Evolutionary conservation across 2,888 invertebrate genomes (phyloP).

Genomic region (Cheilosia vulpina): DNA sequence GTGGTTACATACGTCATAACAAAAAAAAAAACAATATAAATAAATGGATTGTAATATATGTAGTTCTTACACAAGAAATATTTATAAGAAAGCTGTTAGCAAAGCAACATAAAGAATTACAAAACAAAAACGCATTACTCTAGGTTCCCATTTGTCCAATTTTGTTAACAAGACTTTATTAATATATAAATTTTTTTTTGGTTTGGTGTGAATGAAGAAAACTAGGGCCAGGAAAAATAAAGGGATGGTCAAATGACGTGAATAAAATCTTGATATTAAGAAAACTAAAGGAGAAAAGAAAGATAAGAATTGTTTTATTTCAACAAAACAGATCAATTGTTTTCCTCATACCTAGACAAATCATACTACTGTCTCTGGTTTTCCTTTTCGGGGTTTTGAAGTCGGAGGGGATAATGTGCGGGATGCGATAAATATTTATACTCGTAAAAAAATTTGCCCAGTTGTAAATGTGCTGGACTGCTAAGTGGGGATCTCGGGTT

Average conservation of each 20-base stretch:
- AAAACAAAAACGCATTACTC: constrained; percentile 35
- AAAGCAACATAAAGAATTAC: constrained; percentile 50
- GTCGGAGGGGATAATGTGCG: no score
- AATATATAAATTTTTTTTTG: constrained; percentile 34
- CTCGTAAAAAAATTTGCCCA: no score
- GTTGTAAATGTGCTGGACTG: no score
- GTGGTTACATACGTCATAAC: constrained; percentile 24
- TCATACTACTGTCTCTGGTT: no score
- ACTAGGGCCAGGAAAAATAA: constrained; percentile 42
- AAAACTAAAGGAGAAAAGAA: constrained; percentile 71
- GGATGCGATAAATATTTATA: no score
- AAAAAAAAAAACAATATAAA: constrained; percentile 10
- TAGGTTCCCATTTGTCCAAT: constrained; percentile 51
- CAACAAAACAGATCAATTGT: not conserved
- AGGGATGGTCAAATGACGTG: constrained; percentile 56
- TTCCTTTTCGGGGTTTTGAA: no score
- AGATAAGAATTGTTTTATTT: constrained; percentile 27
- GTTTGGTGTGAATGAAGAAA: constrained; percentile 62
- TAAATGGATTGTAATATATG: constrained; percentile 57
- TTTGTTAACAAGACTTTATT: constrained; percentile 55
- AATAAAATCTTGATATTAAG: constrained; percentile 63
- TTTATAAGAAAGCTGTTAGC: constrained; percentile 51
- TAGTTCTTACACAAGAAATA: constrained; percentile 52
- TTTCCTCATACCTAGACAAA: no score
- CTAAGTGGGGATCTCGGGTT: no score